Conservation (phyloP, 2,888 invertebrate species). For the Campaea margaritaria region DNA sequence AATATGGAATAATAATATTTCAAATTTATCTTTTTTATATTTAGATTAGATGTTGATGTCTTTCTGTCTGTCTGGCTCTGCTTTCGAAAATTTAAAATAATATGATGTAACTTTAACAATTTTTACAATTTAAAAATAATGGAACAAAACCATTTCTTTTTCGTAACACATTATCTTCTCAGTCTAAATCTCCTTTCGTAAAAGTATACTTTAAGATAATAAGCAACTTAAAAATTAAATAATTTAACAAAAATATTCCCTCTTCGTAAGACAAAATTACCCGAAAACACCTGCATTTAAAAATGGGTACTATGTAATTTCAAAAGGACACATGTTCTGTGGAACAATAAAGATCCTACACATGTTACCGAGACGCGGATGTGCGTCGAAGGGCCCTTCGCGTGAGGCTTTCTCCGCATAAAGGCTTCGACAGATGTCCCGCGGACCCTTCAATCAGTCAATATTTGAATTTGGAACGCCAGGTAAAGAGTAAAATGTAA, state of each 20-base stretch:
- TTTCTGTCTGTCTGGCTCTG: too few species aligned
- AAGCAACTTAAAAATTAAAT: too few species aligned
- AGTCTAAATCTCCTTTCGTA: too few species aligned
- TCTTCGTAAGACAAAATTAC: neutral
- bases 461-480: slow-evolving; percentile 74
- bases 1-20: too few species aligned
- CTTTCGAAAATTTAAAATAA: too few species aligned
- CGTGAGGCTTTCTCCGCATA: slow-evolving; percentile 69
- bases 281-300: slow-evolving; percentile 17
- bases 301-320: slow-evolving; percentile 32
- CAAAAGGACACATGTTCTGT: slow-evolving; percentile 47
- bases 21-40: too few species aligned
- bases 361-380: slow-evolving; percentile 60
- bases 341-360: slow-evolving; percentile 55
- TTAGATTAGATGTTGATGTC: too few species aligned
- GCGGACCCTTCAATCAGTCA: slow-evolving; percentile 82
- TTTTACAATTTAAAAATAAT: too few species aligned
- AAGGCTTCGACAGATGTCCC: slow-evolving; percentile 74
- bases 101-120: too few species aligned
- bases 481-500: slow-evolving; percentile 45
- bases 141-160: too few species aligned
- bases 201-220: too few species aligned
- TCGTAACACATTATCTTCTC: neutral
- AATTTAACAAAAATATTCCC: too few species aligned
- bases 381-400: slow-evolving; percentile 46